These are phyloP conservation scores for Idaea dimidiata DNA, from an alignment of 2,888 invertebrate species.

Conservation along the genomic window DNA sequence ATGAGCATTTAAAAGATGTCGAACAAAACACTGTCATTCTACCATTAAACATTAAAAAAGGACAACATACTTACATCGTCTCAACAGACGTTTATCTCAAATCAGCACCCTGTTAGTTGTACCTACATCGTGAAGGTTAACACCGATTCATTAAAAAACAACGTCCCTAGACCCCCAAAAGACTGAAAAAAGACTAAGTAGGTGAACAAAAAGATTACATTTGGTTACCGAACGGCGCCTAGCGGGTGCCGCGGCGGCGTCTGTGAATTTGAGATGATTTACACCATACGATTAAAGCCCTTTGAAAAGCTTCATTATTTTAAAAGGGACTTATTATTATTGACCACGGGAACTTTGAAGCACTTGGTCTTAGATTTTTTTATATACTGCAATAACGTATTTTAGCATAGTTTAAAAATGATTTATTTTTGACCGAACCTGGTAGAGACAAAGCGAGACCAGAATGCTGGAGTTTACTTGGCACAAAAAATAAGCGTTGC, in stretches of 20 bases:
- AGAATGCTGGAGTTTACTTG: no score
- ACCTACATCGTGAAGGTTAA: conserved; percentile 77
- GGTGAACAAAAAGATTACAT: conserved; percentile 65
- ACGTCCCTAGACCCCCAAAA: conserved; percentile 76
- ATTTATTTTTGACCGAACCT: no score
- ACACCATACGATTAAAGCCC: conserved; percentile 41
- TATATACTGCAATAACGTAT: no score
- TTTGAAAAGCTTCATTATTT: conserved; percentile 3
- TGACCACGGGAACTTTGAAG: not conserved
- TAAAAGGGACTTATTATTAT: no score
- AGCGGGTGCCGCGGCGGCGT: conserved; percentile 73
- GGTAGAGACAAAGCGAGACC: no score
- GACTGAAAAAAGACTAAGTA: conserved; percentile 69
- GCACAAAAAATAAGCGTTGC: no score
- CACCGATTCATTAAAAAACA: conserved; percentile 79
- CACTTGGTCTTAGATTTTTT: no score
- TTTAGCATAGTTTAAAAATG: no score
- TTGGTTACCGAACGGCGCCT: conserved; percentile 77
- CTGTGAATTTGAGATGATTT: conserved; percentile 69
- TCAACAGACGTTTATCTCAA: conserved; percentile 67
- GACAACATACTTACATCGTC: conserved; percentile 43
- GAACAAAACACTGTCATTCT: conserved; percentile 60
- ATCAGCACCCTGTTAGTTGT: conserved; percentile 79
- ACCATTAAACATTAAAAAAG: conserved; percentile 50
- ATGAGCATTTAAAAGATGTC: conserved; percentile 36